Evolutionary conservation across 2,113 vertebrate genomes (phyloP).

Genomic region (Neogale vison): DNA sequence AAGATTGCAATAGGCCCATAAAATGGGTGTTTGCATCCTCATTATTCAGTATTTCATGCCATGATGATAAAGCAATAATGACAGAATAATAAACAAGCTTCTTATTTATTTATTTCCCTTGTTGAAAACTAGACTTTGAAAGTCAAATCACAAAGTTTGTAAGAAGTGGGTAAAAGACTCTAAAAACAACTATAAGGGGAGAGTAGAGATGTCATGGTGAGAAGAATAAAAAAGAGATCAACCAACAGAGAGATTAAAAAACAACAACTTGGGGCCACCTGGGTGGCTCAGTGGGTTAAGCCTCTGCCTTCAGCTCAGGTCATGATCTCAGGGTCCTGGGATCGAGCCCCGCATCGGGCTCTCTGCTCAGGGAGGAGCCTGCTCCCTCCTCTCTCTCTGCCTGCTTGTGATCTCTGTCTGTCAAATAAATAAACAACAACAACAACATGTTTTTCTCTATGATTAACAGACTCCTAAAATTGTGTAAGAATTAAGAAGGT

Average conservation of each 20-base stretch:
- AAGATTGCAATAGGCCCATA: slow-evolving; percentile 67
- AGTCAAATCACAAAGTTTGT: slow-evolving; percentile 69
- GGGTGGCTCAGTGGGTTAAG: too few species aligned
- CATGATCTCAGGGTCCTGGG: too few species aligned
- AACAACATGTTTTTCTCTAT: not conserved
- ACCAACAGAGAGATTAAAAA: not conserved
- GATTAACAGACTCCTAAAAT: not conserved
- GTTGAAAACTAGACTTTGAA: slow-evolving; percentile 65
- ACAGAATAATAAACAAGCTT: slow-evolving; percentile 75
- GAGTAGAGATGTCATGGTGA: not conserved
- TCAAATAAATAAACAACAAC: not conserved
- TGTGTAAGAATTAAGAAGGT: not conserved
- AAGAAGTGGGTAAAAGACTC: not conserved
- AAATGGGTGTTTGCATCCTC: slow-evolving; percentile 70
- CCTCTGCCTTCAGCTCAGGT: too few species aligned
- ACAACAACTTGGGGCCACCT: too few species aligned
- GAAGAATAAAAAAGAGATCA: not conserved
- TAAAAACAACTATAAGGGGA: not conserved
- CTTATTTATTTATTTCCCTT: slow-evolving; percentile 73
- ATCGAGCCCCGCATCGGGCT: too few species aligned
- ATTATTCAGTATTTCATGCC: slow-evolving; percentile 74
- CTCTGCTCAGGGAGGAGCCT: too few species aligned
- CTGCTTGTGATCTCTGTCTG: too few species aligned
- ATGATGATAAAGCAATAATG: slow-evolving; percentile 71
- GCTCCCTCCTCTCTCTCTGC: too few species aligned